A percentile compares a stretch with the other conserved stretches of the same genome.
Conservation (phyloP, 1,140 invertebrate genomes). For the Rhysida immarginata region DNA sequence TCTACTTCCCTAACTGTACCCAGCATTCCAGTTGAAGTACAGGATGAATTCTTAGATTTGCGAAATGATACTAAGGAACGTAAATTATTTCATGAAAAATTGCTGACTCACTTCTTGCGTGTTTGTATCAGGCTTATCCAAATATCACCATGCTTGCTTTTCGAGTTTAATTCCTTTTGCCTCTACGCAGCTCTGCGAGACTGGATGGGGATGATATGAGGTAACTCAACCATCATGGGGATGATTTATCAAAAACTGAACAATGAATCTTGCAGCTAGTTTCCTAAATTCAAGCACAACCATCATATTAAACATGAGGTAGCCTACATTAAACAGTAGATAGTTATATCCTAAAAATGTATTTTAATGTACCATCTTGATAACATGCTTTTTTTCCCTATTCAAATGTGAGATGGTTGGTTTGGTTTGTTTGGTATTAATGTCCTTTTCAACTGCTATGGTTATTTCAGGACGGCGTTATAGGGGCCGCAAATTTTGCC, state of each 20-base stretch:
- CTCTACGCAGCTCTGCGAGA: neutral
- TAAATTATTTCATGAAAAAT: constrained; percentile 11
- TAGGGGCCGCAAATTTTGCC: too few relatives aligned
- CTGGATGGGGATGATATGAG: neutral
- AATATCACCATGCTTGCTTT: neutral
- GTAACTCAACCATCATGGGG: too few relatives aligned
- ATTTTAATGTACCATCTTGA: neutral
- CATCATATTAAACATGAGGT: too few relatives aligned
- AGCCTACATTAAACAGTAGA: neutral
- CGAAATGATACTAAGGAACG: neutral
- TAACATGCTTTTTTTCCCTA: too few relatives aligned
- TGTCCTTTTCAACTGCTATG: too few relatives aligned
- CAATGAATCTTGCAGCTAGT: neutral
- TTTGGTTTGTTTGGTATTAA: too few relatives aligned
- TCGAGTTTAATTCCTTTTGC: neutral
- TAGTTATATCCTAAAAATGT: neutral
- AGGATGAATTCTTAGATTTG: constrained; percentile 13
- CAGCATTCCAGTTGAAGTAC: constrained; percentile 11
- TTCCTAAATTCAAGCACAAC: neutral
- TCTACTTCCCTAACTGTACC: constrained; percentile 9
- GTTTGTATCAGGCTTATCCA: neutral
- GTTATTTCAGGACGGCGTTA: too few relatives aligned
- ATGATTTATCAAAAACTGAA: neutral
- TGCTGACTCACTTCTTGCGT: neutral
- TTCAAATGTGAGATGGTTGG: too few relatives aligned